These are phyloP conservation scores for Hycleus cichorii DNA, from an alignment of 1,140 invertebrate species.

Conservation along the genomic window DNA sequence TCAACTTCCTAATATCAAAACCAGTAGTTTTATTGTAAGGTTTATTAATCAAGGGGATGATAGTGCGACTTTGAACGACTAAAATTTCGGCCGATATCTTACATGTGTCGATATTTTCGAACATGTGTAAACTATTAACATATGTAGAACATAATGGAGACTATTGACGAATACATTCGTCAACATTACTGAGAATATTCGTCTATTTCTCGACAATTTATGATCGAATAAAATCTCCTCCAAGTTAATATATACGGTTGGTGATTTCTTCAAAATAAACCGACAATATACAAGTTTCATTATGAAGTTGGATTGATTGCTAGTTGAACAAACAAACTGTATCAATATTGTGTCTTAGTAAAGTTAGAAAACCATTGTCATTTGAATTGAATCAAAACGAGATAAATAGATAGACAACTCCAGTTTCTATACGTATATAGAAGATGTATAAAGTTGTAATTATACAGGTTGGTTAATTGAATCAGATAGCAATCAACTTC, in stretches of 20 bases:
- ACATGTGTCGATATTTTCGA: no score
- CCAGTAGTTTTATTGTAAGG: constrained; percentile 5
- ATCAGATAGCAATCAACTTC: constrained; percentile 7
- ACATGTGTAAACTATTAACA: background rate
- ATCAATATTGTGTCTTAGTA: constrained; percentile 8
- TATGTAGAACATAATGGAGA: constrained; percentile 6
- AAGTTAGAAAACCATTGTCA: constrained; percentile 11
- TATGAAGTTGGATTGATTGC: no score
- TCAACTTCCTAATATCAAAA: constrained; percentile 4
- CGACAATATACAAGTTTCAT: no score
- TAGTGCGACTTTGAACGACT: constrained; percentile 5
- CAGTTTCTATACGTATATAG: constrained; percentile 1
- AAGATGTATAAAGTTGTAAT: constrained; percentile 14
- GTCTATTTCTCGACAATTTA: background rate
- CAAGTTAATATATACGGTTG: background rate
- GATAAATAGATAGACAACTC: background rate
- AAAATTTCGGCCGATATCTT: no score
- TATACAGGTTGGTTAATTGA: constrained; percentile 20
- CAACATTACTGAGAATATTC: background rate
- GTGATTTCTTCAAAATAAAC: no score
- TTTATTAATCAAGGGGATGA: constrained; percentile 9
- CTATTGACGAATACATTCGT: constrained; percentile 6
- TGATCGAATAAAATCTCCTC: no score
- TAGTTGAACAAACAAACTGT: background rate
- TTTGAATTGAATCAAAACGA: constrained; percentile 4